Conservation (phyloP, 2,113 vertebrate genomes). For the Bothrops jararaca region DNA sequence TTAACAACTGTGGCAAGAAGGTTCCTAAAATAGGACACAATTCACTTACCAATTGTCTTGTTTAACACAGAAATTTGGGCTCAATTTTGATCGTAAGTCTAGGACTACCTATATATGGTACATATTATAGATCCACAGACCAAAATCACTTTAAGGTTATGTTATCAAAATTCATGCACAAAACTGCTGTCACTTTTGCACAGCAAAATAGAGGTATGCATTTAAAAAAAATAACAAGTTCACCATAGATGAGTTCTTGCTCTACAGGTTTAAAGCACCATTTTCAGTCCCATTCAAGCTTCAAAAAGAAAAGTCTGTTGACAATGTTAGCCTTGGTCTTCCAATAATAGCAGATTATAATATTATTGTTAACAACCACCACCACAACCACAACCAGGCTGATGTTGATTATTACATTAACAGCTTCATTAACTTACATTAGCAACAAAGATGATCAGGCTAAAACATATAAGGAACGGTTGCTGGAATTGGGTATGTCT, state of each 20-base stretch:
- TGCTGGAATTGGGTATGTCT: no score
- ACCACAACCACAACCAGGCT: background rate
- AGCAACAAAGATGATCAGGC: no score
- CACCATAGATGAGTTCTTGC: background rate
- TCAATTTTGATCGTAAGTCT: no score
- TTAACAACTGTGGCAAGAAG: no score
- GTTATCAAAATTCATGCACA: background rate
- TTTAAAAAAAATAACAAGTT: background rate
- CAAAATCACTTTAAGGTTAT: background rate
- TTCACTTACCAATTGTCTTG: no score
- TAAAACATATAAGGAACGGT: no score
- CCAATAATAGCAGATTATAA: background rate
- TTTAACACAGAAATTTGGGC: no score
- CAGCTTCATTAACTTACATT: no score
- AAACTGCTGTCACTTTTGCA: background rate
- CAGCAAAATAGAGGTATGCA: background rate
- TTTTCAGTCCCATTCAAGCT: background rate
- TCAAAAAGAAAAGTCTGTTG: background rate
- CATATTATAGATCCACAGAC: background rate
- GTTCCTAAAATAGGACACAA: background rate
- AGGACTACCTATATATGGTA: no score
- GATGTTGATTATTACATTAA: background rate
- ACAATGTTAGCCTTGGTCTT: background rate
- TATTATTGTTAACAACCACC: background rate
- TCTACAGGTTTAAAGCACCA: background rate